Conservation (phyloP, 2,888 invertebrate species). For the Drosophila limbata region DNA sequence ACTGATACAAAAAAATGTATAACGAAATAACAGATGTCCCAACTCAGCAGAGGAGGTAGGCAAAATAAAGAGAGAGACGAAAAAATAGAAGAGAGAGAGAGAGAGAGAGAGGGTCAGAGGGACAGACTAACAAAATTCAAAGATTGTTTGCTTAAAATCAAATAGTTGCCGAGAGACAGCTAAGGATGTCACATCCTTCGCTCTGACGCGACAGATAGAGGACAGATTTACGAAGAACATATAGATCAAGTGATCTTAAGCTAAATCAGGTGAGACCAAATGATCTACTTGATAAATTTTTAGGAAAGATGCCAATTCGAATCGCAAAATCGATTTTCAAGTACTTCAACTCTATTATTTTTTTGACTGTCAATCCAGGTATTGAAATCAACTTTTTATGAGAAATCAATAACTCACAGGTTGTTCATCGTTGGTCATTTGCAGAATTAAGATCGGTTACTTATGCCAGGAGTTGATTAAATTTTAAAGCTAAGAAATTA, state of each 20-base stretch:
- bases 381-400: too few species aligned
- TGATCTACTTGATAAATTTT: background rate
- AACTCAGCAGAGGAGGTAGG: background rate
- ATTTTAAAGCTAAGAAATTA: too few species aligned
- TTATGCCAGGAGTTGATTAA: too few species aligned
- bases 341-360: too few species aligned
- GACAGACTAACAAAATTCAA: constrained; percentile 1
- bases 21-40: constrained; percentile 50
- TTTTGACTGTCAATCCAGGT: too few species aligned
- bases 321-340: too few species aligned
- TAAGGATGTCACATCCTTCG: constrained; percentile 18
- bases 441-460: too few species aligned
- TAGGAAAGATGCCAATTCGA: too few species aligned
- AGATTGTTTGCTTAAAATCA: background rate
- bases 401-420: too few species aligned
- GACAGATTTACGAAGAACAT: background rate
- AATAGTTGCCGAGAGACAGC: constrained; percentile 31
- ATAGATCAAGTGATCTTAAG: background rate
- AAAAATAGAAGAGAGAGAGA: background rate
- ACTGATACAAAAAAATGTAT: constrained; percentile 6
- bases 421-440: too few species aligned
- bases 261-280: constrained; percentile 1
- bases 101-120: background rate
- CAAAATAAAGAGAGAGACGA: background rate
- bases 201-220: background rate